Evolutionary conservation across 1,140 invertebrate species (phyloP), one percentile per base, ranked within the genome.

Genomic region (Bombus turneri): DNA sequence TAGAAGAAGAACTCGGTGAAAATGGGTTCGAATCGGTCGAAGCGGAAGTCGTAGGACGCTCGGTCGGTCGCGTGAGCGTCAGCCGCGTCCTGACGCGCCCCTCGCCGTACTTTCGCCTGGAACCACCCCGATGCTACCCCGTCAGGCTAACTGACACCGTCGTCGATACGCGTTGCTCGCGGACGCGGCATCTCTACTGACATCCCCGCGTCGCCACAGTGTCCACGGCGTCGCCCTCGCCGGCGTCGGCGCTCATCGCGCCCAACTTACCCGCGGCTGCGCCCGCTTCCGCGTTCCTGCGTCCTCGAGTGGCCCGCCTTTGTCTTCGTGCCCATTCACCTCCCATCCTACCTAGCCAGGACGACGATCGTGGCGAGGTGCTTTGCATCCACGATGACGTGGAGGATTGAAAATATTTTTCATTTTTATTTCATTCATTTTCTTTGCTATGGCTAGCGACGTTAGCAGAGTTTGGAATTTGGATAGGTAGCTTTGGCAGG

Each of bases 161-260:
- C 68, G 64, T 34, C 69, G 62, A 66, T 68, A 68, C 72, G 31
- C 75, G 47, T n/a, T 76, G 74, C 62, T 28, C 71, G 66, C 53
- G 85, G 74, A 77, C 74, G 79, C 81, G 87, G 72, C 88, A 80
- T 84, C 69, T 82, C 79, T 69, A 88, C 88, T 88, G 85, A 66
- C 80, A 64, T 57, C 41, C 77, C 53, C 76, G 25, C 62, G 62
- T n/a, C 82, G 62, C 6, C 10, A 37, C 74, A 39, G 28, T 47
- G 78, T 5, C 59, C 25, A n/a, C 75, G 9, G 73, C 82, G 84
- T 68, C 79, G 37, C 37, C 39, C 5, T 34, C n/a, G n/a, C 64
- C 31, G 41, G 77, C 83, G 83, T 75, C 83, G 83, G 62, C 83
- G 78, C 77, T 78, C 76, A 81, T 25, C 81, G 41, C 18, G 43